Evolutionary conservation across 2,888 invertebrate species (phyloP), one percentile per base, ranked within the genome.

Genomic region (Tenthredo mesomela): DNA sequence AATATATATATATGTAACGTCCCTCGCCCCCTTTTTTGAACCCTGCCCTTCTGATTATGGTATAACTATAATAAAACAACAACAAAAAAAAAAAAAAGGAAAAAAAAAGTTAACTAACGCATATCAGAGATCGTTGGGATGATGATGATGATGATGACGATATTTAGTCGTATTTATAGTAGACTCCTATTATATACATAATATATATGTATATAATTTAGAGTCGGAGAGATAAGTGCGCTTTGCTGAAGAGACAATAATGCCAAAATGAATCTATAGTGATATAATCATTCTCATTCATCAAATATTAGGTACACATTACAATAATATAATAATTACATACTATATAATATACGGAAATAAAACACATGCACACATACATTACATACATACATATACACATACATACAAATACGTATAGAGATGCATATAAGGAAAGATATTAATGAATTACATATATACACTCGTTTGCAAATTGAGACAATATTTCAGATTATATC

Each of bases 211-310:
- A n/a, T n/a, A n/a, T n/a, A n/a, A n/a, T 29, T 29, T 15, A 61
- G 61, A 61, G 12, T 58, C 75, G 84, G 77, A 78, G 73, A 65
- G 70, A 84, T n/a, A 54, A 82, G 37, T 80, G 85, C 85, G 83
- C 84, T 82, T 86, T 71, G 85, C 82, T 77, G 47, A 25, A 80
- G 80, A 84, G 85, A 86, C 86, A 85, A 86, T 86, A 86, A 86
- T 85, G 73, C 82, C 84, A 84, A 85, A 85, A 85, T 29, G 67
- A 77, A 80, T 65, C 78, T 58, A 75, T 78, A 77, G 75, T 75
- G 77, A 80, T 80, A 80, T 40, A 61, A 61, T 80, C 80, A 80
- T 80, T 80, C 61, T 80, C 80, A 80, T 80, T 78, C 58, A 77
- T 77, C 71, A 43, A 73, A 43, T 67, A 15, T 29, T 75, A 75